Evolutionary conservation across 2,888 invertebrate genomes (phyloP).

Genomic region (Bembecia ichneumoniformis): DNA sequence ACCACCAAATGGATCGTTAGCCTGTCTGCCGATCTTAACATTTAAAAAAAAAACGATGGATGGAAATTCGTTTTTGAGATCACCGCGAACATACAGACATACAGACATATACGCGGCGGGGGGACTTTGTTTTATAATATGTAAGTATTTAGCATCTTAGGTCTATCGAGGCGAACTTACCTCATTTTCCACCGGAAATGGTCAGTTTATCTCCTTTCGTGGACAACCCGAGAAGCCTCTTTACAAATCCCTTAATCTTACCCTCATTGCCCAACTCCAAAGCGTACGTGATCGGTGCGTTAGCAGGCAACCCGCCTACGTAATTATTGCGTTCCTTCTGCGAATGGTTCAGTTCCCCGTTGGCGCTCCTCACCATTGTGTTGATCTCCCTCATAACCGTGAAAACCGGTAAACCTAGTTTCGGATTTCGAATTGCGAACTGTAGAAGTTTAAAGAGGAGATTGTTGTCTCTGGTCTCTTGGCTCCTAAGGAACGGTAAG

Average conservation of each 20-base stretch:
- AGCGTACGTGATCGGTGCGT: conserved; percentile 25
- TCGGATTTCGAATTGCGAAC: conserved; percentile 35
- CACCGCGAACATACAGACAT: no score
- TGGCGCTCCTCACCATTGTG: conserved; percentile 40
- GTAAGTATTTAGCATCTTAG: no score
- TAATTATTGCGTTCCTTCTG: conserved; percentile 43
- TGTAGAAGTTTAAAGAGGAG: conserved; percentile 36
- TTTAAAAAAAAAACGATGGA: no score
- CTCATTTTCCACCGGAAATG: conserved; percentile 24
- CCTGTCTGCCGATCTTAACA: no score
- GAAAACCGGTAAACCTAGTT: conserved; percentile 35
- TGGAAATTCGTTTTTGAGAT: no score
- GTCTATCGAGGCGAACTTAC: not conserved
- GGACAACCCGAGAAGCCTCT: conserved; percentile 32
- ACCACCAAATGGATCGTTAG: no score
- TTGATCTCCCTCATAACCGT: conserved; percentile 47
- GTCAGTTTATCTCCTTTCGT: conserved; percentile 35
- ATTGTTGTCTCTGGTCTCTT: conserved; percentile 24
- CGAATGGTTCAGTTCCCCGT: conserved; percentile 39
- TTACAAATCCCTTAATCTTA: conserved; percentile 30
- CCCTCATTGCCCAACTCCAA: conserved; percentile 38
- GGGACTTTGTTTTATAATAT: no score
- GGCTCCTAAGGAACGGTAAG: conserved; percentile 24
- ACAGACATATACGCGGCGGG: no score
- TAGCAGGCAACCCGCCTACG: conserved; percentile 30